Evolutionary conservation across 2,113 vertebrate genomes (phyloP), one percentile per base, ranked within the genome.

Genomic region (Catharus bicknelli): DNA sequence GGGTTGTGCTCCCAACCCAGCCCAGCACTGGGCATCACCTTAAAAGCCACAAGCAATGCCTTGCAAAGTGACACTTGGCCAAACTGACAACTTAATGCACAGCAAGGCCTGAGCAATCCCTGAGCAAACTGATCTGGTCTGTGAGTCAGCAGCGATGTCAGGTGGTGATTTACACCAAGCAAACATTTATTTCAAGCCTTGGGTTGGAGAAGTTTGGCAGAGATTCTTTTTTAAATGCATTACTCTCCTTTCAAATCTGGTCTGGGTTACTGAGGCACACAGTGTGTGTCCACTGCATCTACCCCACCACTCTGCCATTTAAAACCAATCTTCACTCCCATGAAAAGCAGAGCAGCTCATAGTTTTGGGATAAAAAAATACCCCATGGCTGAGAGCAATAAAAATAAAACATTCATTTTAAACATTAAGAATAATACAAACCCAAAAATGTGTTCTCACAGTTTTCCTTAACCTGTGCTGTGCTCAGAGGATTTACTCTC

Each of bases 101-200:
- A 75, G 83, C 69, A 51, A 88, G 83, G 88, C 74, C 85, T 30
- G 14, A 61, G 32, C 32, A 20, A 27, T 17, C 66, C 36, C 83
- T 64, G 8, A 64, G 86, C 66, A 94, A 92, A 76, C 47, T 6
- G 54, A 64, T 47, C 70, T 22, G 48, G 10, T 2, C 76, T 15
- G 5, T 51, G 86, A 94, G 83, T 89, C 95, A 96, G 95, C 92
- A 95, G 83, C 10, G 0, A 20, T 5, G 47, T 2, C 68, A 90
- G 76, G 25, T 53, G 47, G 45, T 22, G 69, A 88, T 74, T 86
- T 76, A 75, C 45, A 58, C 1, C 11, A 10, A 68, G 66, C 77
- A 93, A 95, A 90, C 42, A 73, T 54, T 38, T 78, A 34, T 86
- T 82, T 62, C 50, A 78, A 63, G 70, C 3, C 1, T 32, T 84